Evolutionary conservation across 2,113 vertebrate genomes (phyloP), one percentile per base, ranked within the genome.

Genomic region (Scortum barcoo): DNA sequence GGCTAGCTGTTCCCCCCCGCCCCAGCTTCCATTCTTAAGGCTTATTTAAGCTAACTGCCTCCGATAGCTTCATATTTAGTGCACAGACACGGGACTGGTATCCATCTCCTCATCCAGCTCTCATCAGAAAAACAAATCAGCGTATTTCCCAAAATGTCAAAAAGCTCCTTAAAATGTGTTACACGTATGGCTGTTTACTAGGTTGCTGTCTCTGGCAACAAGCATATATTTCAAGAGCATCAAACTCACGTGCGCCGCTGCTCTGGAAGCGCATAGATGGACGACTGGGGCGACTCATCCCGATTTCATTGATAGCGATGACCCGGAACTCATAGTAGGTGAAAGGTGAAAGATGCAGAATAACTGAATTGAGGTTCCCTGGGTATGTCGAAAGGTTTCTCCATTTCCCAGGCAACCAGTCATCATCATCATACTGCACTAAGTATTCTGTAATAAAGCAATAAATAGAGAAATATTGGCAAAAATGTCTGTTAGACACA

Each of bases 251-350:
- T 28, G 97, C 97, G 48, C 98, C 98, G 0, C 96, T 97, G 85
- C 97, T 97, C 91, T 98, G 95, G 86, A 98, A 99, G 46, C 97
- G 95, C 62, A 91, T 94, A 0, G 98, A 99, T 0, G 97, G 93
- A 36, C 87, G 60, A 76, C 98, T 99, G 50, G 98, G 98, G 65
- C 95, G 94, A 90, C 98, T 99, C 81, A 95, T 94, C 80, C 98
- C 98, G 0, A 98, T 96, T 2, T 96, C 96, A 2, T 99, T 99
- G 78, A 98, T 80, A 0, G 97, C 97, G 1, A 97, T 96, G 73
- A 99, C 97, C 2, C 98, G 95, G 88, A 99, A 99, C 74, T 97
- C 96, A 36, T 99, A 99, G 93, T 97, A 99, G 62, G 97, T 97
- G 0, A 97, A 99, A 0, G 98, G 98, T 0, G 93, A 92, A 6